phyloP scores from a whole-genome alignment of 2,797 vertebrate genomes.

The Anabacerthia variegaticeps region DNA sequence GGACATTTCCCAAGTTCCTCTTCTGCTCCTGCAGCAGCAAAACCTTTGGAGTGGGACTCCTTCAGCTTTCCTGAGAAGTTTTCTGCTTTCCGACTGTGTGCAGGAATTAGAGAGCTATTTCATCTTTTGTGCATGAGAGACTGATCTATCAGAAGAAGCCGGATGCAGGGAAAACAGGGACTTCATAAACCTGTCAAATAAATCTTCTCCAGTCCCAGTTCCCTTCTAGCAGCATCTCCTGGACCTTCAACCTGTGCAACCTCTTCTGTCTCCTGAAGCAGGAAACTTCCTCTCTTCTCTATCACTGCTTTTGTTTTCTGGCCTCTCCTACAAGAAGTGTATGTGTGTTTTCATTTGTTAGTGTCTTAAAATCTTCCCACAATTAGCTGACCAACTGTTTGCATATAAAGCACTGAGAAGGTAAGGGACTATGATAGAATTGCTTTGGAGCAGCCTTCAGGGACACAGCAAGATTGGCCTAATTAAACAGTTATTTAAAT shows the following conservation, averaged over 20 bases:
- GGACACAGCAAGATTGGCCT: neutral
- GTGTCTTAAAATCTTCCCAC: neutral
- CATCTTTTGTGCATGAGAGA: neutral
- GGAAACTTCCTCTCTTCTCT: neutral
- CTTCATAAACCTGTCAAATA: neutral
- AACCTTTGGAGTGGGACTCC: neutral
- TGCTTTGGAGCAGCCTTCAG: neutral
- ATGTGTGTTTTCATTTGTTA: neutral
- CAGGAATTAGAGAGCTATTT: neutral
- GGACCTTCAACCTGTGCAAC: neutral
- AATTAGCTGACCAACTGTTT: neutral
- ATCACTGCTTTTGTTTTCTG: neutral
- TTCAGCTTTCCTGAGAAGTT: neutral
- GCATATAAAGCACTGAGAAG: neutral
- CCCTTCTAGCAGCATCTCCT: neutral
- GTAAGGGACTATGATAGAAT: neutral
- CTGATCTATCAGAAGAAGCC: neutral
- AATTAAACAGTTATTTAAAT: neutral
- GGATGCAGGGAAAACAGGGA: neutral
- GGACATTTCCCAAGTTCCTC: accelerated
- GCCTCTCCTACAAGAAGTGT: neutral
- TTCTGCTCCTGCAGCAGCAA: neutral
- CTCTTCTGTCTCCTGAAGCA: neutral
- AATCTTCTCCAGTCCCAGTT: neutral
- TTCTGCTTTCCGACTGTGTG: neutral